Base-by-base conservation (phyloP, 1,140 invertebrate species). In the Nymphalis io region DNA sequence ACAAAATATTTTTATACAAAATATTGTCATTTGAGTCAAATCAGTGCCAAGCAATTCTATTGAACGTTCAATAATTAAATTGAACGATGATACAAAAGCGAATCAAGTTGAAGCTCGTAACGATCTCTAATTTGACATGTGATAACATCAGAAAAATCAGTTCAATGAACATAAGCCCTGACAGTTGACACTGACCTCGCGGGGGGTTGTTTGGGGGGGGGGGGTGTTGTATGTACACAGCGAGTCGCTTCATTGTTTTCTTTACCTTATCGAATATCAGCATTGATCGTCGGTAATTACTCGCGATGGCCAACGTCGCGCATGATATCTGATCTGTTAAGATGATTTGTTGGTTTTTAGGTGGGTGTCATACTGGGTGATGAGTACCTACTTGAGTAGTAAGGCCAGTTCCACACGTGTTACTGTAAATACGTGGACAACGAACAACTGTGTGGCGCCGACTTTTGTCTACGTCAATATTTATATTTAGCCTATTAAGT, bases 271-370 rank as follows among this genome's bases (percentile, higher is more conserved):
- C 11, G 15, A 16, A n/a, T 55, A 16, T 55, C 51, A 23, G 40
- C 11, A 21, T 20, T n/a, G 21, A 44, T 13, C 13, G 21, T 16
- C 12, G 23, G 16, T 55, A 15, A 55, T 27, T 15, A 55, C 51
- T 53, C 18, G 51, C 20, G 23, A 53, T 53, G 51, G 51, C 13
- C n/a, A 55, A 27, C 51, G 48, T 51, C 13, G 48, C 1, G 13
- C 40, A 12, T 33, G 46, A 20, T 55, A 55, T 55, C 51, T 27
- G 51, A 55, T 55, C 51, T 8, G 21, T 15, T n/a, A 27, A 55
- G 23, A 55, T 55, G 51, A 55, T 55, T 55, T 27, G 51, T 33
- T 55, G 23, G 21, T 27, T 4, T 55, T 23, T 23, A 13, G 18
- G 46, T 6, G 0, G 2, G 15, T 27, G 13, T 27, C 11, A 10